These are phyloP conservation scores for Hoplias malabaricus DNA, from an alignment of 2,113 vertebrate genomes.

Conservation along the genomic window DNA sequence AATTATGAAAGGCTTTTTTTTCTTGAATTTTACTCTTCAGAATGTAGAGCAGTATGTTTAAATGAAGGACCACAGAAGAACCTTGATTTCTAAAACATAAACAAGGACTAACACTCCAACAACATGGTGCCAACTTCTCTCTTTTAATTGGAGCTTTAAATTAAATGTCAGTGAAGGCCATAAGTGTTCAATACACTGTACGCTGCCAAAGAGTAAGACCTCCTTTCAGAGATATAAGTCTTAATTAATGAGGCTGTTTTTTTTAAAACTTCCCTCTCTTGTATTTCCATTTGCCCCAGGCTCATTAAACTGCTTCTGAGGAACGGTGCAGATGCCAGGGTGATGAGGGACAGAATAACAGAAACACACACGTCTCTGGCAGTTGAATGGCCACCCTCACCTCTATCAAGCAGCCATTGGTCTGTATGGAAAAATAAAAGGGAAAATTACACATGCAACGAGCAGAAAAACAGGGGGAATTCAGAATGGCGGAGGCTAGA, in stretches of 20 bases:
- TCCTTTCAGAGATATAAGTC: conserved; percentile 21
- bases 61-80: too few relatives aligned
- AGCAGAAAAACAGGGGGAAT: conserved; percentile 12
- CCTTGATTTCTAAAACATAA: too few relatives aligned
- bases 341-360: not conserved
- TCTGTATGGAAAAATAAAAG: not conserved
- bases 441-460: conserved; percentile 21
- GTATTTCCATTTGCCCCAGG: conserved; percentile 6
- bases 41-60: too few relatives aligned
- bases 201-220: not conserved
- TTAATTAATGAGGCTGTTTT: conserved; percentile 38
- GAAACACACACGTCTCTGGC: conserved; percentile 30
- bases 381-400: conserved; percentile 24
- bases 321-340: not conserved
- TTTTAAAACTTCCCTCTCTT: not conserved
- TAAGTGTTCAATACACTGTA: not conserved
- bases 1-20: too few relatives aligned
- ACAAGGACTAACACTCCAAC: not conserved
- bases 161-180: not conserved
- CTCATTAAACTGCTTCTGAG: conserved; percentile 36
- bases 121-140: not conserved
- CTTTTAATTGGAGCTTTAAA: not conserved
- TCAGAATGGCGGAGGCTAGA: not conserved
- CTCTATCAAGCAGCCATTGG: conserved; percentile 46
- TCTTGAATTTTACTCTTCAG: too few relatives aligned